phyloP scores from a whole-genome alignment of 2,113 vertebrate species.

The Phalacrocorax carbo region DNA sequence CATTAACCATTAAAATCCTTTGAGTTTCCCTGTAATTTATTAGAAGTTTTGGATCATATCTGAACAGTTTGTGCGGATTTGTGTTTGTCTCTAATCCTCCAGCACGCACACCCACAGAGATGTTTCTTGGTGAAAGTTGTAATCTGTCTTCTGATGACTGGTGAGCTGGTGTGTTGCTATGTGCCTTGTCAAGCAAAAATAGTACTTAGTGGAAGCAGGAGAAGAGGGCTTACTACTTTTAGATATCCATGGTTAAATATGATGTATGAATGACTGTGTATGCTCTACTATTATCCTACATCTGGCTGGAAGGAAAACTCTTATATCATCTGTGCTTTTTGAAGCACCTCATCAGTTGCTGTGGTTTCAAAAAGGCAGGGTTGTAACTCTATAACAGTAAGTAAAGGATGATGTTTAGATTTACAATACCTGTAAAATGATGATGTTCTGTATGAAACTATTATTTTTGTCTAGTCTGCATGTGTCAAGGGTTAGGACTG shows the following conservation, averaged over 20 bases:
- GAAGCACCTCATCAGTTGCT: neutral
- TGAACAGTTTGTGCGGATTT: neutral
- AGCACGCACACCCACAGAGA: neutral
- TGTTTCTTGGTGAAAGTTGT: neutral
- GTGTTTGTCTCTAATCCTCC: neutral
- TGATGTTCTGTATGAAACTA: neutral
- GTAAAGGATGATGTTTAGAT: neutral
- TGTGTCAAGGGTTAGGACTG: neutral
- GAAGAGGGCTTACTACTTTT: neutral
- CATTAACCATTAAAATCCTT: neutral
- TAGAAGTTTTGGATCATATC: neutral
- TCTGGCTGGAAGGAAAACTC: neutral
- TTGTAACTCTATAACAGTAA: neutral
- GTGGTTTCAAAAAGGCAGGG: neutral
- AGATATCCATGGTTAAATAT: neutral
- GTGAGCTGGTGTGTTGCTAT: fast-evolving
- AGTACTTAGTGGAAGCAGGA: neutral
- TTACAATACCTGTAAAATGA: neutral
- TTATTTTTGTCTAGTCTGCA: neutral
- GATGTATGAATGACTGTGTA: neutral
- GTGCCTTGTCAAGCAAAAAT: neutral
- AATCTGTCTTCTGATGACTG: neutral
- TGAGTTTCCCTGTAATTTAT: neutral
- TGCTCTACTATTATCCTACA: neutral
- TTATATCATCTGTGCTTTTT: neutral